Base-by-base conservation (phyloP, 2,113 vertebrate genomes). In the Girardinichthys multiradiatus region DNA sequence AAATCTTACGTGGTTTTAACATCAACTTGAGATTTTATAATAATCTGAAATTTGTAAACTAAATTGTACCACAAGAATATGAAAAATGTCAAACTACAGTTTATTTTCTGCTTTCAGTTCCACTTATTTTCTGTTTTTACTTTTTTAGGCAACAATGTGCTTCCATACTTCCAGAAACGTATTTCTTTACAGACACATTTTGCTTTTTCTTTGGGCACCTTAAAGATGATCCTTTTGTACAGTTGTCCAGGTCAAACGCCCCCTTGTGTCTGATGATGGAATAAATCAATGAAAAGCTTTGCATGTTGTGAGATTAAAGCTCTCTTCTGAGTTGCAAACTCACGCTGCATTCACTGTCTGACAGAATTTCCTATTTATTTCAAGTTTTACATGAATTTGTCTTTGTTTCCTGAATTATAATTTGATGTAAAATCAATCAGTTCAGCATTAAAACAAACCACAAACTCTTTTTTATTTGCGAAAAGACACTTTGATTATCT, bases 401-500 rank as follows among this genome's bases (percentile, higher is more conserved):
- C 27, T 11, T 45, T 45, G 17, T 45, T 45, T 45, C 17, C 17
- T 45, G 42, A 45, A 45, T 45, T 17, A 45, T 45, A 45, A 42
- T 42, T 42, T 4, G 15, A 45, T 15, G 42, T 17, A 19, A 45
- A 45, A 19, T 45, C 42, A 45, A 45, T 54, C 48, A n/a, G 19
- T 1, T 26, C 14, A 13, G 2, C 37, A 26, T 3, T 14, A 66
- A 24, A 15, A 45, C 37, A 19, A 64, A 39, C 14, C 1, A 10
- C 31, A 27, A 35, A 33, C 21, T 31, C 21, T 54, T 4, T 21
- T 58, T 28, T 9, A 54, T 19, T 33, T 51, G 63, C 68, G 57
- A 60, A 57, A 45, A 71, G 30, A 29, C 58, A 29, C 12, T 11
- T 68, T 69, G 68, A 76, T 87, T 85, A 58, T 63, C 65, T 57